Base-by-base conservation (phyloP, 2,888 invertebrate genomes). In the Dolichomitus sp. region DNA sequence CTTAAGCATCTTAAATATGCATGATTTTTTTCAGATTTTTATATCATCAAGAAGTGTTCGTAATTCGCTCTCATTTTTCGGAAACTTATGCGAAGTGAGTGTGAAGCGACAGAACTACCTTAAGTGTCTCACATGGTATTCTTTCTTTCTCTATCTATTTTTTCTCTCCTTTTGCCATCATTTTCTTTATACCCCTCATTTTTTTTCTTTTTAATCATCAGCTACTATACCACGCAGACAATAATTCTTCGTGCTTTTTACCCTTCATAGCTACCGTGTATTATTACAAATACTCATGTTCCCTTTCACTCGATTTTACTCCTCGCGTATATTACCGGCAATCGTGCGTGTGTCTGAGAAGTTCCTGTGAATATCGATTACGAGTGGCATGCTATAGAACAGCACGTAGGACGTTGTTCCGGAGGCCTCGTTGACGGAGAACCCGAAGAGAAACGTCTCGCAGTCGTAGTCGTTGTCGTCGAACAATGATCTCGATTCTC, bases 401-500 rank as follows among this genome's bases (percentile, higher is more conserved):
- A 7, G 27, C 54, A 70, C 17, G 23, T 23, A 30, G 50, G 30
- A 42, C 57, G 70, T 37, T 37, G 65, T 65, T 65, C 40, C 65
- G 42, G 42, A 45, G 11, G 42, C 61, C 37, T 61, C 81, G 69
- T 74, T 68, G 72, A 69, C 45, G 27, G 63, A 57, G 54, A 54
- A 30, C 40, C 50, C 57, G 61, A 70, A 69, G 63, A 50, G 70
- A 75, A 37, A 69, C 54, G 63, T 74, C 72, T 68, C 72, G 14
- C 6, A 12, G 48, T 79, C 50, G 74, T 63, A 61, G 72, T 80
- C 52, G 76, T 80, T 68, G 80, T 82, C 72, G 65, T 48, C 80
- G 80, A 83, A 83, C 83, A 83, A 83, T 76, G 83, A 52, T 52
- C 54, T 68, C 70, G 70, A 72, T 59, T 72, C 74, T 70, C 81